Conservation (phyloP, 2,797 vertebrate species). For the Gymnothorax javanicus region DNA sequence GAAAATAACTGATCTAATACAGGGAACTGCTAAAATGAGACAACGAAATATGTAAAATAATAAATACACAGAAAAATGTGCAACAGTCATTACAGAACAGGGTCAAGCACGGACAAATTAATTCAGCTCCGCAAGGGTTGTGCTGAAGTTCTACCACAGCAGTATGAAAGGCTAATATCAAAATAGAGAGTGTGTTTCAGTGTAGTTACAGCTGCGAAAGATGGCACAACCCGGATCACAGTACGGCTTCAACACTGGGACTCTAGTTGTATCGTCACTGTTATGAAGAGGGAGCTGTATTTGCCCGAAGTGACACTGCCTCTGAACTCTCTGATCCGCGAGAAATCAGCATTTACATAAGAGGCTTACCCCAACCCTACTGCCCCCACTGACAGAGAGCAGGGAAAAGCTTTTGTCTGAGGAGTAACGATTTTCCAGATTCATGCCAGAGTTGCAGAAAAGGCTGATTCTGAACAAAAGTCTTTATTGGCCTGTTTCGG, state of each 20-base stretch:
- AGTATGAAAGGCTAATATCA: too few relatives aligned
- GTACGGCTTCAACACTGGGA: neutral
- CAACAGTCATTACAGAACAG: too few relatives aligned
- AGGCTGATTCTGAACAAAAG: neutral
- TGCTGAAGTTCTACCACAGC: too few relatives aligned
- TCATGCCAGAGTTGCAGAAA: conserved; percentile 16
- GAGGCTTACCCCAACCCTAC: conserved; percentile 18
- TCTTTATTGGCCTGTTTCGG: neutral
- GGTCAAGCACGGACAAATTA: too few relatives aligned
- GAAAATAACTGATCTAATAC: too few relatives aligned
- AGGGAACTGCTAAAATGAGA: too few relatives aligned
- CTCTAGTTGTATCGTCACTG: neutral
- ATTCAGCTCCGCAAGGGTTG: too few relatives aligned
- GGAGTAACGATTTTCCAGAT: conserved; percentile 11
- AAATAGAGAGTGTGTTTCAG: too few relatives aligned
- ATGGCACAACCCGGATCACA: too few relatives aligned
- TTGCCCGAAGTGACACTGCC: conserved; percentile 17
- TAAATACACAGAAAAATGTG: too few relatives aligned
- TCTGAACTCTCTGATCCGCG: neutral
- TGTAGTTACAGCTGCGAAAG: too few relatives aligned
- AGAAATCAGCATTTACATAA: conserved; percentile 28
- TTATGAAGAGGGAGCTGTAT: neutral
- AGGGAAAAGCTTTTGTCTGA: conserved; percentile 8
- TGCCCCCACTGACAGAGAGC: neutral
- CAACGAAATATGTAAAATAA: too few relatives aligned